Percentiles rank a stretch among this genome's conserved stretches.
phyloP scores from a whole-genome alignment of 2,888 invertebrate genomes.

The Aplocera efformata region DNA sequence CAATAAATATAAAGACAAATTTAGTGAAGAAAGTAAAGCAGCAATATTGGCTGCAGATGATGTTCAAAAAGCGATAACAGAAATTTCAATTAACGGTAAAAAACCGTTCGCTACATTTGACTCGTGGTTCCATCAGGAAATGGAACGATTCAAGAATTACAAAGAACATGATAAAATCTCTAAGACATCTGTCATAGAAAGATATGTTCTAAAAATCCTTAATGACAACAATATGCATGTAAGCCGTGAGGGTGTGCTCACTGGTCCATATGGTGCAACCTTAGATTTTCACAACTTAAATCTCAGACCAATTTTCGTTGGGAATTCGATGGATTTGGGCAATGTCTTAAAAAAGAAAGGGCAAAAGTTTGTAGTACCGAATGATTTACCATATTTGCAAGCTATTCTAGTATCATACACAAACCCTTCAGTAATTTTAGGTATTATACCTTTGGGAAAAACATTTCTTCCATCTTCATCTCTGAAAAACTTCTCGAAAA shows the following conservation, averaged over 20 bases:
- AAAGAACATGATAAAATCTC: slow-evolving; percentile 7
- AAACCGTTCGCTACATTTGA: slow-evolving; percentile 34
- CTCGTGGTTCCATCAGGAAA: slow-evolving; percentile 36
- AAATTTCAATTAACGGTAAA: neutral
- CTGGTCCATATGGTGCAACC: slow-evolving; percentile 36
- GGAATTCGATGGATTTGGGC: slow-evolving; percentile 36
- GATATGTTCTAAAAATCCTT: slow-evolving; percentile 39
- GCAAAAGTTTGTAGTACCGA: slow-evolving; percentile 3
- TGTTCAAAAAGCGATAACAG: too few species aligned
- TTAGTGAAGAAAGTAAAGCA: neutral
- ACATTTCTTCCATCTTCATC: slow-evolving; percentile 19
- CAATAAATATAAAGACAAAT: neutral
- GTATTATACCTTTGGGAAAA: slow-evolving; percentile 49
- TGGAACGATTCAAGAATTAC: slow-evolving; percentile 29
- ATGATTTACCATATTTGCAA: slow-evolving; percentile 39
- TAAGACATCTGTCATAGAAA: slow-evolving; percentile 33
- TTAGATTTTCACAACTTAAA: slow-evolving; percentile 40
- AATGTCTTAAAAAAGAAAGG: slow-evolving; percentile 11
- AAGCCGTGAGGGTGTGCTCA: slow-evolving; percentile 34
- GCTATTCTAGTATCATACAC: slow-evolving; percentile 43
- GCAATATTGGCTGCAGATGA: too few species aligned
- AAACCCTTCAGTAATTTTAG: slow-evolving; percentile 47
- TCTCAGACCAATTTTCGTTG: slow-evolving; percentile 50
- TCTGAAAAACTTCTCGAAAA: slow-evolving; percentile 1
- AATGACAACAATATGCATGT: slow-evolving; percentile 40